phyloP scores from a whole-genome alignment of 2,888 invertebrate species.

The Venusia cambrica region DNA sequence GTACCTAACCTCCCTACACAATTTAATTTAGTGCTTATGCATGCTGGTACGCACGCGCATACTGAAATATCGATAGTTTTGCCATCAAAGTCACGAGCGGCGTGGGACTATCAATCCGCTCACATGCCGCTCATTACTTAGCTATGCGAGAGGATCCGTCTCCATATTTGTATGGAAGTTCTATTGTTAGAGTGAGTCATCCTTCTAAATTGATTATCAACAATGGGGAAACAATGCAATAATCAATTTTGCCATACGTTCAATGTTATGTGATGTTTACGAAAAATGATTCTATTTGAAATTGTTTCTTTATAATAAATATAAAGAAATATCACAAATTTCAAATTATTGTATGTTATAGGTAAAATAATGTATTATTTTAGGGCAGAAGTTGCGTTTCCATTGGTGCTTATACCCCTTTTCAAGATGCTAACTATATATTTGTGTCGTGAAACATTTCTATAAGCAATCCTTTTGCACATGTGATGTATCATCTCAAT shows the following conservation, averaged over 20 bases:
- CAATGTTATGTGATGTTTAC: neutral
- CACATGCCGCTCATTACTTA: constrained; percentile 25
- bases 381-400: no score
- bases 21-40: no score
- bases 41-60: no score
- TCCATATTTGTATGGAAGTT: constrained; percentile 24
- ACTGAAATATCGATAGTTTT: constrained; percentile 24
- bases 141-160: constrained; percentile 25
- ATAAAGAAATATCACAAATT: no score
- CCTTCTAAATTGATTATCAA: constrained; percentile 3
- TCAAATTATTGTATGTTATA: no score
- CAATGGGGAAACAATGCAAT: constrained; percentile 15
- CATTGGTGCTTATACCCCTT: constrained; percentile 12
- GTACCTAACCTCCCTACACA: no score
- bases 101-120: constrained; percentile 27
- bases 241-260: constrained; percentile 14
- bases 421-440: constrained; percentile 31
- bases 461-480: constrained; percentile 39
- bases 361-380: no score
- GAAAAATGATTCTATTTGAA: no score
- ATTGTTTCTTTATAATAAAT: no score
- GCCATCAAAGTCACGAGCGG: constrained; percentile 24
- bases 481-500: constrained; percentile 30
- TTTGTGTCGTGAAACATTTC: constrained; percentile 44
- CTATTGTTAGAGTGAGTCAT: constrained; percentile 27